Evolutionary conservation across 1,140 invertebrate genomes (phyloP).

Genomic region (Scaptomyza montana): DNA sequence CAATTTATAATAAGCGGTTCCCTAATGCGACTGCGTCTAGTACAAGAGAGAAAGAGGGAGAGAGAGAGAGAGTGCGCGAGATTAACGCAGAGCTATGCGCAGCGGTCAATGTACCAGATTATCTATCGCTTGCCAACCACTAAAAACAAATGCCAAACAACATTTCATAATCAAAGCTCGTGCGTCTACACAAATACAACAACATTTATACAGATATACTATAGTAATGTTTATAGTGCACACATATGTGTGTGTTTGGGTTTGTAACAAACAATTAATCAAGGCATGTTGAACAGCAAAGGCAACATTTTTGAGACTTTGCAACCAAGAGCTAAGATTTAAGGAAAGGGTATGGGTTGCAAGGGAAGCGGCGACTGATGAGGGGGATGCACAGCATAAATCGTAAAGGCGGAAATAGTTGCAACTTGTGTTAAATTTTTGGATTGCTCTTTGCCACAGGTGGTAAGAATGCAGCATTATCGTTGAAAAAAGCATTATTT

Average conservation of each 20-base stretch:
- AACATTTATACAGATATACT: background rate
- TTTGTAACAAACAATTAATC: slow-evolving; percentile 23
- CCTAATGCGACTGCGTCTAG: slow-evolving; percentile 20
- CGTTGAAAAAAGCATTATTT: no score
- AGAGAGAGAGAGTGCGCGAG: slow-evolving; percentile 19
- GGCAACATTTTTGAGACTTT: slow-evolving; percentile 9
- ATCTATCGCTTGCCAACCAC: slow-evolving; percentile 8
- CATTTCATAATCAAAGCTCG: no score
- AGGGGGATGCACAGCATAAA: slow-evolving; percentile 1
- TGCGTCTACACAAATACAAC: background rate
- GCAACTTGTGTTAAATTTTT: slow-evolving; percentile 8
- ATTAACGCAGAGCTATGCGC: slow-evolving; percentile 15
- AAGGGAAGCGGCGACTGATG: background rate
- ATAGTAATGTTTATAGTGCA: no score
- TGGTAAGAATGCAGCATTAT: background rate
- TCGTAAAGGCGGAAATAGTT: slow-evolving; percentile 21
- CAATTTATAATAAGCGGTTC: background rate
- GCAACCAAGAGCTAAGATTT: slow-evolving; percentile 3
- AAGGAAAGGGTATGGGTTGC: no score
- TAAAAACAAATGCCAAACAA: background rate
- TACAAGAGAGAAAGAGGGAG: slow-evolving; percentile 19
- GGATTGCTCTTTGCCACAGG: slow-evolving; percentile 2
- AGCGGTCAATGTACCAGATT: slow-evolving; percentile 39
- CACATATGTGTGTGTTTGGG: background rate
- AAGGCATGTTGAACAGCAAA: slow-evolving; percentile 1